Evolutionary conservation across 1,140 invertebrate genomes (phyloP).

Genomic region (Bombus ignitus): DNA sequence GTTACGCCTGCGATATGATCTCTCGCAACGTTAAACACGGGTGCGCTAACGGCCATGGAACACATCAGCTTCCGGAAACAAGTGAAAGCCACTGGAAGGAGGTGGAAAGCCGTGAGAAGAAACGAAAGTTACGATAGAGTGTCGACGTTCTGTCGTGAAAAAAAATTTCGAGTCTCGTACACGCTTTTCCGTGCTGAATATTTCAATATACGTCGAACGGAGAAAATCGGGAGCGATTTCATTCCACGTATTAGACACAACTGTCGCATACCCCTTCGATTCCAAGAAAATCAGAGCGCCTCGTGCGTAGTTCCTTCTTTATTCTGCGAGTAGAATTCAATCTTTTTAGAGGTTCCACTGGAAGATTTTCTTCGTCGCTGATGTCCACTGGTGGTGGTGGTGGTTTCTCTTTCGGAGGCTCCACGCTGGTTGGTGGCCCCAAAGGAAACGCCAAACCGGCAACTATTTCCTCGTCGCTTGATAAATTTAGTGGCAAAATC

Average conservation of each 20-base stretch:
- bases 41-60: constrained; percentile 10
- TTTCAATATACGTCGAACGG: background rate
- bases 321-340: constrained; percentile 92
- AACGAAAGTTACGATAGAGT: constrained; percentile 28
- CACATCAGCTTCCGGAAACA: constrained; percentile 41
- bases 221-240: background rate
- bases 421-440: constrained; percentile 85
- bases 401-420: constrained; percentile 93
- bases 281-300: constrained; percentile 93
- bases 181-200: background rate
- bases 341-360: constrained; percentile 85
- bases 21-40: constrained; percentile 34
- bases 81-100: constrained; percentile 38
- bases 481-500: constrained; percentile 78
- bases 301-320: constrained; percentile 92
- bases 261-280: constrained; percentile 86
- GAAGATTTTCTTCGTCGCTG: constrained; percentile 81
- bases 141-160: background rate
- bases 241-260: background rate
- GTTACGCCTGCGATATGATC: constrained; percentile 32
- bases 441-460: constrained; percentile 77
- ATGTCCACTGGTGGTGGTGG: constrained; percentile 90
- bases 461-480: constrained; percentile 78
- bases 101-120: constrained; percentile 46
- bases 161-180: background rate